A percentile compares a stretch with the other conserved stretches of the same genome.
Evolutionary conservation across 2,113 vertebrate genomes (phyloP).

Genomic region (Caracal caracal): DNA sequence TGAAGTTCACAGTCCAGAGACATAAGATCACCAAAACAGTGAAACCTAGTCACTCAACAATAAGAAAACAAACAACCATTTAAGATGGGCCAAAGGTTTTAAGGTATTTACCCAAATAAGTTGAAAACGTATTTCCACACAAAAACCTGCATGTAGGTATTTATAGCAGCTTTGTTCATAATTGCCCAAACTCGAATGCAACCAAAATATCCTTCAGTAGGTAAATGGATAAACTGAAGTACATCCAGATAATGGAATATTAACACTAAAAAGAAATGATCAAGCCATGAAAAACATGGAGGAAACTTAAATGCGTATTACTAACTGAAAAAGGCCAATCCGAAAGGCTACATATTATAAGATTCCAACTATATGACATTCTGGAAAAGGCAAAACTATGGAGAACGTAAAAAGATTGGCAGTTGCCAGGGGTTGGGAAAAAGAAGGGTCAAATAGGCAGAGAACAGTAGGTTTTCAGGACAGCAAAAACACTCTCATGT

Average conservation of each 20-base stretch:
- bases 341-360: not conserved
- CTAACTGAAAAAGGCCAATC: not conserved
- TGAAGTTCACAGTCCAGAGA: not conserved
- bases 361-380: not conserved
- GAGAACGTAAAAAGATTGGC: not conserved
- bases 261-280: not conserved
- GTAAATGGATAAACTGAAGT: not conserved
- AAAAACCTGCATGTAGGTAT: not conserved
- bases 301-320: not conserved
- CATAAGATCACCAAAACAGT: not conserved
- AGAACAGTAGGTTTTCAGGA: not conserved
- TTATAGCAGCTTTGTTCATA: not conserved
- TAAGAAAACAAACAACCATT: not conserved
- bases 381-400: not conserved
- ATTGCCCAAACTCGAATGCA: not conserved
- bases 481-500: not conserved
- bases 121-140: not conserved
- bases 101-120: not conserved
- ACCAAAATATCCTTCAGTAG: not conserved
- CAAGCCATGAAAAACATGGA: not conserved
- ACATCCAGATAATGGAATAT: not conserved
- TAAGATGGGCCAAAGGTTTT: not conserved
- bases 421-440: not conserved
- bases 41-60: not conserved
- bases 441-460: not conserved